A percentile compares a stretch with the other conserved stretches of the same genome.
Conservation (phyloP, 2,113 vertebrate species). For the Pedionomus torquatus region DNA sequence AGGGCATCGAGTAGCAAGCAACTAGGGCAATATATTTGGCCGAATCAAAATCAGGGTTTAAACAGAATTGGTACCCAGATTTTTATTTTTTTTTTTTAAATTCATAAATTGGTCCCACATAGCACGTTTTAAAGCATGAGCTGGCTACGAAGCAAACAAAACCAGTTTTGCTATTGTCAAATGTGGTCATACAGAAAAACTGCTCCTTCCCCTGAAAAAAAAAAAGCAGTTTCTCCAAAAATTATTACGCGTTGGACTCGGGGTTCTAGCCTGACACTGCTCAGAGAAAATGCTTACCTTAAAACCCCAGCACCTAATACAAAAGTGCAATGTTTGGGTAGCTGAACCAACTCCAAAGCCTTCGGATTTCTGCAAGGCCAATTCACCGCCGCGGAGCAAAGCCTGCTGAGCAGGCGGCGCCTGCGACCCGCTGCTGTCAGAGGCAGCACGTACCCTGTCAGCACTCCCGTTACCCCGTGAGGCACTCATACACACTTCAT, state of each 20-base stretch:
- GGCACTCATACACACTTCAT: too few relatives aligned
- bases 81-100: neutral
- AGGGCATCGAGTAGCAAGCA: neutral
- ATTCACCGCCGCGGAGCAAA: neutral
- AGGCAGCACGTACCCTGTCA: accelerated
- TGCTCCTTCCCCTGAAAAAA: neutral
- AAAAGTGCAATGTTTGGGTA: neutral
- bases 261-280: neutral
- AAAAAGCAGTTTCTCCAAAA: neutral
- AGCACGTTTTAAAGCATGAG: neutral
- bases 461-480: neutral
- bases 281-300: neutral
- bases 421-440: neutral
- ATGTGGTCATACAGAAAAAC: accelerated
- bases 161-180: neutral
- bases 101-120: neutral
- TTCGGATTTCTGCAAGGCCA: neutral
- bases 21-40: neutral
- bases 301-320: neutral
- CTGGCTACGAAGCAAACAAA: neutral
- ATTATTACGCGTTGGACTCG: accelerated
- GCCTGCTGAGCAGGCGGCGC: neutral
- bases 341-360: neutral
- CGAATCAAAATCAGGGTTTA: neutral
- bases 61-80: neutral